These are phyloP conservation scores for Setophaga coronata DNA, from an alignment of 2,113 vertebrate genomes.

Conservation along the genomic window DNA sequence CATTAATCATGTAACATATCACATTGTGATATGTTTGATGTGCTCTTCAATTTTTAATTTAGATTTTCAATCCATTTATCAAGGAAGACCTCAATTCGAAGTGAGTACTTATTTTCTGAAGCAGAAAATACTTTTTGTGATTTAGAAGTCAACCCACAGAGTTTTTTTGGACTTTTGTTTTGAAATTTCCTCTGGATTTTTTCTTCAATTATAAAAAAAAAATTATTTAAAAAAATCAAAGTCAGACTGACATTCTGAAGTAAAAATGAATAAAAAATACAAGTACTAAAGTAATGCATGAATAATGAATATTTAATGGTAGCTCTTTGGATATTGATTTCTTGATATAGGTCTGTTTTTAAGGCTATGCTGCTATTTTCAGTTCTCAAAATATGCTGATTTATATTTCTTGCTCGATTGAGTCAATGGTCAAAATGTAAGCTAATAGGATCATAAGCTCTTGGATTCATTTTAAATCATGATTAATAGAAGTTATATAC, in stretches of 20 bases:
- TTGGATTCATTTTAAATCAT: neutral
- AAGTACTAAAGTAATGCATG: neutral
- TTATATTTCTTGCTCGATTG: neutral
- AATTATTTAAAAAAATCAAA: neutral
- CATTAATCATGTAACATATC: neutral
- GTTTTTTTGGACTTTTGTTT: rapidly evolving
- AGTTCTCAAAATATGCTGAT: neutral
- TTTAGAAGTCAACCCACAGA: neutral
- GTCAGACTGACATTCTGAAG: neutral
- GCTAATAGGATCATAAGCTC: neutral
- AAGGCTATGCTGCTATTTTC: neutral
- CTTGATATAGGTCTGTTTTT: neutral
- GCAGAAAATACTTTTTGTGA: neutral
- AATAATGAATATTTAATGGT: neutral
- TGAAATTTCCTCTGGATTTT: neutral
- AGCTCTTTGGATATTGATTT: neutral
- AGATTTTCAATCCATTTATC: neutral
- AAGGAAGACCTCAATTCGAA: neutral
- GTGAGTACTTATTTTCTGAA: neutral
- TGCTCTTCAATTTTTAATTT: neutral
- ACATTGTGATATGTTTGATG: neutral
- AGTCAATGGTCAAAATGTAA: neutral
- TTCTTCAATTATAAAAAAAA: neutral
- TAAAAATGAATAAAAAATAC: neutral
- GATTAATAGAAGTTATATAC: neutral